Percentiles rank a stretch among this genome's conserved stretches.
phyloP scores from a whole-genome alignment of 2,113 vertebrate species.

The Meriones unguiculatus region DNA sequence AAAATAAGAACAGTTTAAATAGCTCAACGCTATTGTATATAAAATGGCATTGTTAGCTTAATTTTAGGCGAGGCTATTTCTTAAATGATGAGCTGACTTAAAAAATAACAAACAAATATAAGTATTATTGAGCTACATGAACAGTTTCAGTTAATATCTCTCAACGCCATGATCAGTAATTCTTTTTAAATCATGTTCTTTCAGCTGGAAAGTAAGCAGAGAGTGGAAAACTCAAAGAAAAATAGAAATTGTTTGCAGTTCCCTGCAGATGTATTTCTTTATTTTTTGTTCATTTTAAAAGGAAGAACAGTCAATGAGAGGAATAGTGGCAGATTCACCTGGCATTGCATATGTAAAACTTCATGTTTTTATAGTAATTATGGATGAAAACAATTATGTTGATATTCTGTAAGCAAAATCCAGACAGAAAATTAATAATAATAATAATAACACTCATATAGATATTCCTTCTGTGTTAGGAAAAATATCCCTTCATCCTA shows the following conservation, averaged over 20 bases:
- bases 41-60: neutral
- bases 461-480: neutral
- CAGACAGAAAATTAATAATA: neutral
- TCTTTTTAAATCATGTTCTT: constrained; percentile 6
- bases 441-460: neutral
- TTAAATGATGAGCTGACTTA: constrained; percentile 19
- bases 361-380: neutral
- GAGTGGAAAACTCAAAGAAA: constrained; percentile 18
- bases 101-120: neutral
- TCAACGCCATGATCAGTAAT: neutral
- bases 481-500: neutral
- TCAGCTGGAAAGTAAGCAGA: constrained; percentile 28
- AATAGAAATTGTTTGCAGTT: neutral
- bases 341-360: constrained; percentile 1
- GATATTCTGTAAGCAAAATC: neutral
- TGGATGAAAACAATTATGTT: constrained; percentile 27
- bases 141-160: neutral
- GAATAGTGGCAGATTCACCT: neutral
- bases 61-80: constrained; percentile 39
- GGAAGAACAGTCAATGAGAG: neutral
- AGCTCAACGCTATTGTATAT: neutral
- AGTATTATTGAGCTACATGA: neutral
- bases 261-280: neutral
- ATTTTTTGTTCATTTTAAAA: constrained; percentile 37
- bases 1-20: neutral